Percentiles rank a stretch among this genome's conserved stretches.
Conservation (phyloP, 2,888 invertebrate genomes). For the Scaptomyza parva region DNA sequence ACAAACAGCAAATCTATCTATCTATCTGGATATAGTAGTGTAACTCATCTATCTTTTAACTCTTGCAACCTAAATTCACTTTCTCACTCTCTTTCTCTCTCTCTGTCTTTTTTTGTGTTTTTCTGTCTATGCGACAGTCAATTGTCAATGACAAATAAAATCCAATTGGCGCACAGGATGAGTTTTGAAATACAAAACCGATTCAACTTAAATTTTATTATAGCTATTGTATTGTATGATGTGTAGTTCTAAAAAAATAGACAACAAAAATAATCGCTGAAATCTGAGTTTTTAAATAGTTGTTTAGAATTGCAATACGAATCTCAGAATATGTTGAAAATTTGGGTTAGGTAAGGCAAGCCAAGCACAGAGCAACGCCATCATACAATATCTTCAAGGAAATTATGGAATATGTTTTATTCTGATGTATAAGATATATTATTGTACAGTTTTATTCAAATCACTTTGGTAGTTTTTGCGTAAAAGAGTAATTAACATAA, state of each 20-base stretch:
- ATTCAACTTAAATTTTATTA: slow-evolving; percentile 50
- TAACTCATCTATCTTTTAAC: background rate
- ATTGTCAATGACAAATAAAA: slow-evolving; percentile 50
- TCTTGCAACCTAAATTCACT: background rate
- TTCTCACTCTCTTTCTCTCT: background rate
- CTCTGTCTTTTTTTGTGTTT: background rate
- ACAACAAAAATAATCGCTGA: background rate
- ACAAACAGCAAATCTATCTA: slow-evolving; percentile 47
- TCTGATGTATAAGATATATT: no score
- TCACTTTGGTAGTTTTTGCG: no score
- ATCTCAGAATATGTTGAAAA: background rate
- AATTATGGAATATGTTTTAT: no score
- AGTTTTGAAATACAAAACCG: slow-evolving; percentile 63
- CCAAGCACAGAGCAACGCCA: no score
- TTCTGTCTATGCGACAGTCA: slow-evolving; percentile 4
- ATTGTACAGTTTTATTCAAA: no score
- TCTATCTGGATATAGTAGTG: background rate
- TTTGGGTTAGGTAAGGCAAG: no score
- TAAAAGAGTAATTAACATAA: no score
- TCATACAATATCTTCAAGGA: no score
- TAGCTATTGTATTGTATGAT: slow-evolving; percentile 13
- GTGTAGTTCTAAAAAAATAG: background rate
- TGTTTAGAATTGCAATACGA: background rate
- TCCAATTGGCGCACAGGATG: slow-evolving; percentile 41
- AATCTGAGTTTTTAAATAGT: background rate